Evolutionary conservation across 2,113 vertebrate species (phyloP).

Genomic region (Corythornis vintsioides): DNA sequence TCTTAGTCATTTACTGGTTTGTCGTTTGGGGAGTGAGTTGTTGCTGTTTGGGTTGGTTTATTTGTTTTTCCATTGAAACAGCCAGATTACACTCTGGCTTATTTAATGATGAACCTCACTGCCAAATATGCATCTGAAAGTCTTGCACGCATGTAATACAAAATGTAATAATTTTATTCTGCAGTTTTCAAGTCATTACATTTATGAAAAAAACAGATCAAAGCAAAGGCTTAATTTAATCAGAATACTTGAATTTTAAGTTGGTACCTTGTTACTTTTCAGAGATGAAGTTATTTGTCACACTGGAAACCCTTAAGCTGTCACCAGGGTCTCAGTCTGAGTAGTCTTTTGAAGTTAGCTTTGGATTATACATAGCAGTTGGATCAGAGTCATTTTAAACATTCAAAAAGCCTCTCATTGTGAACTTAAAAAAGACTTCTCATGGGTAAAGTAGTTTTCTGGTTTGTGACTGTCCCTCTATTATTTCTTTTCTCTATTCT

Average conservation of each 20-base stretch:
- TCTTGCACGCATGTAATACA: not conserved
- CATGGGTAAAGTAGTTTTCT: not conserved
- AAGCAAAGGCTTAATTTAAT: not conserved
- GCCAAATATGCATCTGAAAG: not conserved
- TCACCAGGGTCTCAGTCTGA: not conserved
- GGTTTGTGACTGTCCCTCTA: not conserved
- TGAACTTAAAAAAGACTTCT: not conserved
- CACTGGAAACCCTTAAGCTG: not conserved
- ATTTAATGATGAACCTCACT: not conserved
- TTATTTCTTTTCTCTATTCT: not conserved
- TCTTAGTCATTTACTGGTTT: not conserved
- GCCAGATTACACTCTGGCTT: not conserved
- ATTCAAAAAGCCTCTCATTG: not conserved
- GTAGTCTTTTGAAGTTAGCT: not conserved
- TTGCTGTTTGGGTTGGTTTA: not conserved
- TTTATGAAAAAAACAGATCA: not conserved
- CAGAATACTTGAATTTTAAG: not conserved
- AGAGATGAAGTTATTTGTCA: not conserved
- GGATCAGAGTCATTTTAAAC: not conserved
- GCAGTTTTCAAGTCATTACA: not conserved
- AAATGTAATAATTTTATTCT: not conserved
- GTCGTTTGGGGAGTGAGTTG: not conserved
- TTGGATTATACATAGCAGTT: not conserved
- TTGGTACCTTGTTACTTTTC: not conserved
- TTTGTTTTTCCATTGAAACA: not conserved